Conservation (phyloP, 1,140 invertebrate species). For the Eubasilissa regina region DNA sequence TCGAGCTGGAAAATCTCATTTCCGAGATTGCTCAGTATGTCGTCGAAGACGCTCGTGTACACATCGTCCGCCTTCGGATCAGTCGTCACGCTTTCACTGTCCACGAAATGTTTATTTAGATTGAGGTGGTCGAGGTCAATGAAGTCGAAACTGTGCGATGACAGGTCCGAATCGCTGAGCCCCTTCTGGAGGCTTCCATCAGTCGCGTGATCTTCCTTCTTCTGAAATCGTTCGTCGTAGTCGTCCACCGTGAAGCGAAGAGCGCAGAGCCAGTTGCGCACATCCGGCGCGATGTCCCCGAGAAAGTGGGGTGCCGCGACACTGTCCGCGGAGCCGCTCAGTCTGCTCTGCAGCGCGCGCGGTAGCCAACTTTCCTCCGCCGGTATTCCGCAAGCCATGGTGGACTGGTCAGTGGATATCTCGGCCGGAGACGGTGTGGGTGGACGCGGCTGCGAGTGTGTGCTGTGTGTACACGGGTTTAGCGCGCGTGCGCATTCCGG, state of each 20-base stretch:
- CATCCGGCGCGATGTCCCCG: constrained; percentile 61
- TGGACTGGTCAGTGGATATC: constrained; percentile 28
- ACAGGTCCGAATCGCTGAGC: constrained; percentile 44
- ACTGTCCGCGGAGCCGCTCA: not conserved
- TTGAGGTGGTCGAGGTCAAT: constrained; percentile 33
- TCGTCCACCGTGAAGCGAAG: constrained; percentile 67
- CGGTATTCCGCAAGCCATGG: constrained; percentile 60
- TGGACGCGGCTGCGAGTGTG: not conserved
- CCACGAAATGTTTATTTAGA: not conserved
- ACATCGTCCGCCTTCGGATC: constrained; percentile 19
- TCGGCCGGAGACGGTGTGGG: constrained; percentile 4
- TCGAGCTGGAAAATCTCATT: constrained; percentile 70
- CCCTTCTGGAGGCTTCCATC: constrained; percentile 58
- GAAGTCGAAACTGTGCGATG: constrained; percentile 61
- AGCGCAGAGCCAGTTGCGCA: constrained; percentile 66
- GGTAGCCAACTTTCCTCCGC: constrained; percentile 71
- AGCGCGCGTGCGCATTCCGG: constrained; percentile 7
- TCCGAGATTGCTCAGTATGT: constrained; percentile 68
- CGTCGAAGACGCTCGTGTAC: constrained; percentile 64
- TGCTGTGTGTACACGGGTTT: not conserved
- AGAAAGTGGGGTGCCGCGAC: not conserved
- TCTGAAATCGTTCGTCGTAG: constrained; percentile 65
- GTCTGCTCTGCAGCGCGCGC: constrained; percentile 48
- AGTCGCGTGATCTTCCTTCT: constrained; percentile 46
- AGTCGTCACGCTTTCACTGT: constrained; percentile 5